Base-by-base conservation (phyloP, 1,140 invertebrate species). In the Zaprionus capensis region DNA sequence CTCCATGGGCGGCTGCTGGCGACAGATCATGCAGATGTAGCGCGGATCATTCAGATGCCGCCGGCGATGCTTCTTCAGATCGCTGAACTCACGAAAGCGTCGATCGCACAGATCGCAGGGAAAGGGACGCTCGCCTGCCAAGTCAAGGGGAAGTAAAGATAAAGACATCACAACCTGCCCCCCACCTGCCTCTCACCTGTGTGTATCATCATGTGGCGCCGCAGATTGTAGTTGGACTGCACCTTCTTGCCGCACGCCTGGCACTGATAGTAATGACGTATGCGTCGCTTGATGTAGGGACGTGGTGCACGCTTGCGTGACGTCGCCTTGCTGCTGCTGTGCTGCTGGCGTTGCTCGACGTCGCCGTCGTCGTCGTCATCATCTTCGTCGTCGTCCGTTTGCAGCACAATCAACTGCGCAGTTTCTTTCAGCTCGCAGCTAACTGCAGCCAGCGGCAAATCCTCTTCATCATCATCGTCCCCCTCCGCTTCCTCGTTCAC, bases 1-100 rank as follows among this genome's bases (percentile, higher is more conserved):
- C 41, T 82, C 80, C 59, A 66, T 70, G 11, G 91, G 91, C 28
- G 71, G 31, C 2, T 81, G 72, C 28, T 67, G 14, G 17, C 76
- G 84, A 55, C 91, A 92, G 55, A 92, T 87, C 91, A 92, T 92
- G 83, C 96, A 96, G 15, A 94, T 93, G 86, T 95, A 96, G 7
- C 95, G 94, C 17, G 93, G 92, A 67, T 94, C 93, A 20, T 94
- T 93, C 0, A 94, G 93, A 77, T 95, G 95, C 6, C 93, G 93
- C 5, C 94, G 78, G 5, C 93, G 92, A 81, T 95, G 94, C 58
- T 93, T 92, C 5, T 93, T 93, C 2, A 95, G 74, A 61, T 94
- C 93, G 20, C 92, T 93, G 57, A 92, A 93, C 56, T 94, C 94
- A 2, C 94, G 93, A 84, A 95, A 96, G 11, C 93, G 93, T 17